These are phyloP conservation scores for Orchestes rusci DNA, from an alignment of 2,888 invertebrate genomes.

Conservation along the genomic window DNA sequence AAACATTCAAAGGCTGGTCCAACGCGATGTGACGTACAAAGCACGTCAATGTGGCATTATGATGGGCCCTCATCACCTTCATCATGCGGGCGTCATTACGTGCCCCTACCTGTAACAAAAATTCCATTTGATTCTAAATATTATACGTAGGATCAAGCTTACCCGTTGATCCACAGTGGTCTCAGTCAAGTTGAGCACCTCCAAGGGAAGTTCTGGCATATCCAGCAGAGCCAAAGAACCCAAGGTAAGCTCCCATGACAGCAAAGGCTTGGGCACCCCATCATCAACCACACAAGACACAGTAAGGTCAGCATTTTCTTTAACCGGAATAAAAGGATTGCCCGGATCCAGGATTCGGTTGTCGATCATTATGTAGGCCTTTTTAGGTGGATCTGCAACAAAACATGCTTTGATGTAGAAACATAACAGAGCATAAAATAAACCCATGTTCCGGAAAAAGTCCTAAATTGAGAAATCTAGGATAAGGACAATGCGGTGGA, in stretches of 20 bases:
- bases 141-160: not conserved
- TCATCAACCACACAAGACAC: slow-evolving; percentile 84
- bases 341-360: slow-evolving; percentile 77
- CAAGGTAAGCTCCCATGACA: slow-evolving; percentile 59
- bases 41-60: slow-evolving; percentile 80
- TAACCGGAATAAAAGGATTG: slow-evolving; percentile 80
- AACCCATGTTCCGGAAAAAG: not conserved
- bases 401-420: not conserved
- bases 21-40: slow-evolving; percentile 65
- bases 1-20: slow-evolving; percentile 50
- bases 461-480: not conserved
- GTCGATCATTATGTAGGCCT: slow-evolving; percentile 81
- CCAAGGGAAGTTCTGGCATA: slow-evolving; percentile 50
- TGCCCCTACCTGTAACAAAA: slow-evolving; percentile 40
- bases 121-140: slow-evolving; percentile 18
- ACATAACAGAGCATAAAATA: no score
- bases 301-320: slow-evolving; percentile 75
- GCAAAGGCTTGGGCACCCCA: slow-evolving; percentile 61
- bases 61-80: slow-evolving; percentile 73
- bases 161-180: slow-evolving; percentile 38
- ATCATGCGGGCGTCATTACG: slow-evolving; percentile 61
- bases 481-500: no score
- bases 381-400: slow-evolving; percentile 69
- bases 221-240: slow-evolving; percentile 53
- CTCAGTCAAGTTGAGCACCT: slow-evolving; percentile 47